A percentile compares a stretch with the other conserved stretches of the same genome.
These are phyloP conservation scores for Troglohyphantes excavatus DNA, from an alignment of 2,888 invertebrate species.

Conservation along the genomic window DNA sequence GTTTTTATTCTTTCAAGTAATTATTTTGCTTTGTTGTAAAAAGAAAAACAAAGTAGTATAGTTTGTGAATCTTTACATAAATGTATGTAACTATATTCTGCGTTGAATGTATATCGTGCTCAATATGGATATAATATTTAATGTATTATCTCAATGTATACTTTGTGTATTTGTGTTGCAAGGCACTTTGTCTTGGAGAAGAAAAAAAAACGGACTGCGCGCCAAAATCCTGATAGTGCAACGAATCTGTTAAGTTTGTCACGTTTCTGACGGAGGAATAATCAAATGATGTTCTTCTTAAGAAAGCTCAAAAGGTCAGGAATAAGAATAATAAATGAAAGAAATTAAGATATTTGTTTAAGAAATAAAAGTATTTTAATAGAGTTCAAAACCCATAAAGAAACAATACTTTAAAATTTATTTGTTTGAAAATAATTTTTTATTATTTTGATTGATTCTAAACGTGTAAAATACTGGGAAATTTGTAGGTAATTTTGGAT, in stretches of 20 bases:
- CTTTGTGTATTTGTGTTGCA: constrained; percentile 59
- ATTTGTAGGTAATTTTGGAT: no score
- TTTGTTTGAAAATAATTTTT: no score
- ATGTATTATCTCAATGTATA: constrained; percentile 58
- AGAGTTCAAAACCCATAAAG: no score
- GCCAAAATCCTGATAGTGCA: constrained; percentile 62
- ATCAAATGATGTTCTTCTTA: neutral
- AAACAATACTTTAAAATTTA: no score
- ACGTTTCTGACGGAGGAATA: neutral
- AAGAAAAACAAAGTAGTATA: constrained; percentile 44
- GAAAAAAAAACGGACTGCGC: constrained; percentile 15
- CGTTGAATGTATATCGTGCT: constrained; percentile 52
- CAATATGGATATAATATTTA: constrained; percentile 61
- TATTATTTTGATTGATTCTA: no score
- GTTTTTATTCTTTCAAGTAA: no score
- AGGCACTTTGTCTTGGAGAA: constrained; percentile 41
- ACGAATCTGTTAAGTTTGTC: constrained; percentile 63
- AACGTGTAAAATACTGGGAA: no score
- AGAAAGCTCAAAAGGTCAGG: neutral
- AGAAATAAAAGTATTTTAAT: neutral
- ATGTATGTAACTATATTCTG: constrained; percentile 50
- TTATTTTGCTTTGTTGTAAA: constrained; percentile 20
- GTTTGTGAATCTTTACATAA: constrained; percentile 48
- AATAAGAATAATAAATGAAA: neutral
- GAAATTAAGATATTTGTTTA: neutral